Evolutionary conservation across 2,113 vertebrate species (phyloP).

Genomic region (Tonatia bakeri): DNA sequence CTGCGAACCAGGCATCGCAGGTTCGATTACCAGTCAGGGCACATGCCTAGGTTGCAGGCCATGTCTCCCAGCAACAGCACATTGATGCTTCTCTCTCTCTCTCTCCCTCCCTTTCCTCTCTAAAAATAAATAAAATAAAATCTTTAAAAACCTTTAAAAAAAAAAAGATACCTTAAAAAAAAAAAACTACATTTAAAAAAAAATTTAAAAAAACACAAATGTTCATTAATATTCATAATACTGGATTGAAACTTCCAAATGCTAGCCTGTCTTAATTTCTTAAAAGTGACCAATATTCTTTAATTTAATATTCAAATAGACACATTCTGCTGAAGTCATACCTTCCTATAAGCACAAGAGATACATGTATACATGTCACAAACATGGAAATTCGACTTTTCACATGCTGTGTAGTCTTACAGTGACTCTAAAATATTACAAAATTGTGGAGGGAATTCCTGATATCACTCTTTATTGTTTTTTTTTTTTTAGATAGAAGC

Average conservation of each 20-base stretch:
- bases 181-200: no score
- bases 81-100: no score
- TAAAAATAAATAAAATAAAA: no score
- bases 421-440: constrained; percentile 3
- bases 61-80: no score
- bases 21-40: no score
- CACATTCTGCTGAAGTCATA: neutral
- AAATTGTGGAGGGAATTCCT: neutral
- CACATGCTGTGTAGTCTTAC: neutral
- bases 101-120: no score
- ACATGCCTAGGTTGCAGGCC: no score
- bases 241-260: neutral
- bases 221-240: neutral
- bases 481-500: neutral
- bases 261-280: neutral
- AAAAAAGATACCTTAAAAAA: no score
- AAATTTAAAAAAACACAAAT: neutral
- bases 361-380: neutral
- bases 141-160: no score
- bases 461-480: neutral
- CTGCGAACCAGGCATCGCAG: no score
- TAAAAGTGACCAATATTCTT: neutral
- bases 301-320: neutral
- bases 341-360: neutral
- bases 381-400: neutral